A percentile compares a stretch with the other conserved stretches of the same genome.
Evolutionary conservation across 2,113 vertebrate species (phyloP).

Genomic region (Meleagris gallopavo): DNA sequence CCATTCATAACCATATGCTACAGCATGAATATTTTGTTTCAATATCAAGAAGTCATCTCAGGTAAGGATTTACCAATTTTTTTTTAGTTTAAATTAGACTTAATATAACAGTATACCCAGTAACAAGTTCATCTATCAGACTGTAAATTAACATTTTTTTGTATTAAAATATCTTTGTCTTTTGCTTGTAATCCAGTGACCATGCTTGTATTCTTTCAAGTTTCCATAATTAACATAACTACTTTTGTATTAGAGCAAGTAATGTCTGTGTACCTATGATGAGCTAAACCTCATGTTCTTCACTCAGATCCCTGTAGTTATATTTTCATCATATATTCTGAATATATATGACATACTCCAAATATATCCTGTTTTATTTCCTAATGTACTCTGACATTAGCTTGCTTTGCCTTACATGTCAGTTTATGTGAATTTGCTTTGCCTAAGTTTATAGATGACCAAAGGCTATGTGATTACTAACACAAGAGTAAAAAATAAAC

Average conservation of each 20-base stretch:
- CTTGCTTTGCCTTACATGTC: not conserved
- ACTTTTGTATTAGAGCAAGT: not conserved
- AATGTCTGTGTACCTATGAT: not conserved
- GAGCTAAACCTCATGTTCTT: not conserved
- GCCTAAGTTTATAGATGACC: not conserved
- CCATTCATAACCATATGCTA: not conserved
- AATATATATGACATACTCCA: not conserved
- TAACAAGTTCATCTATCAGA: not conserved
- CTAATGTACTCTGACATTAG: not conserved
- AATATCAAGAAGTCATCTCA: not conserved
- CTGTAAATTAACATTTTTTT: not conserved
- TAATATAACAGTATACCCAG: not conserved
- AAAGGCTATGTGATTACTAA: not conserved
- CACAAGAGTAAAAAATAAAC: not conserved
- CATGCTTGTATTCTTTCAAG: not conserved
- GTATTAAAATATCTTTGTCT: not conserved
- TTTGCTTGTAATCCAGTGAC: not conserved
- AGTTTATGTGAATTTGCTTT: not conserved
- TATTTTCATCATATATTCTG: not conserved
- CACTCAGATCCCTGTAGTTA: not conserved
- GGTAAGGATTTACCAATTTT: not conserved
- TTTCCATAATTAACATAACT: not conserved
- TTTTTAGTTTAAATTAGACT: not conserved
- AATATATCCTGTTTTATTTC: not conserved
- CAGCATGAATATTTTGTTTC: not conserved